Evolutionary conservation across 1,140 invertebrate genomes (phyloP).

Genomic region (Ditylenchus dipsaci): DNA sequence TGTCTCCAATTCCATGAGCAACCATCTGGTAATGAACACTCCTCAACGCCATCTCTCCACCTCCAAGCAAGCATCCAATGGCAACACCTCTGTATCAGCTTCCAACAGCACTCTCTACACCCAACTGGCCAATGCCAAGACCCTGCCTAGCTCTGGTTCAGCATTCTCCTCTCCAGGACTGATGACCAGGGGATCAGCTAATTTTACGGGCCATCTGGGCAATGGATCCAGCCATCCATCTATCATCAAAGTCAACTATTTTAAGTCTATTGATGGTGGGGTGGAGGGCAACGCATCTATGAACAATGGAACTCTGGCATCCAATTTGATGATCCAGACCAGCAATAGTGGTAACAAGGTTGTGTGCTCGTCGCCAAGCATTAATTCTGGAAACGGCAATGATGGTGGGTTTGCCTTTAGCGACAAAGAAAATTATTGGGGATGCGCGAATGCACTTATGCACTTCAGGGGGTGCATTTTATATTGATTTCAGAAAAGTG

Average conservation of each 20-base stretch:
- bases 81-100: constrained; percentile 11
- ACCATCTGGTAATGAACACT: neutral
- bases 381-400: neutral
- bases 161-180: neutral
- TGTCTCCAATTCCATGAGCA: constrained; percentile 8
- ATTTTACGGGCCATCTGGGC: neutral
- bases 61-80: neutral
- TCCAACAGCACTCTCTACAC: constrained; percentile 1
- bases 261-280: neutral
- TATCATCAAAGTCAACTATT: constrained; percentile 22
- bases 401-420: neutral
- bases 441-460: too few species aligned
- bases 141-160: neutral
- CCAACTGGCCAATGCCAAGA: neutral
- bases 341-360: neutral
- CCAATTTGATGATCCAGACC: neutral
- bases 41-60: constrained; percentile 12
- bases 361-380: neutral
- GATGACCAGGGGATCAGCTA: neutral
- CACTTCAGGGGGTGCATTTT: too few species aligned
- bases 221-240: neutral
- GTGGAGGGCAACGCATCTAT: neutral
- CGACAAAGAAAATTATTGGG: too few species aligned
- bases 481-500: too few species aligned
- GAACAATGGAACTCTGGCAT: neutral